Conservation (phyloP, 53 echinoderm and acorn worm genomes). For the Astropecten irregularis region DNA sequence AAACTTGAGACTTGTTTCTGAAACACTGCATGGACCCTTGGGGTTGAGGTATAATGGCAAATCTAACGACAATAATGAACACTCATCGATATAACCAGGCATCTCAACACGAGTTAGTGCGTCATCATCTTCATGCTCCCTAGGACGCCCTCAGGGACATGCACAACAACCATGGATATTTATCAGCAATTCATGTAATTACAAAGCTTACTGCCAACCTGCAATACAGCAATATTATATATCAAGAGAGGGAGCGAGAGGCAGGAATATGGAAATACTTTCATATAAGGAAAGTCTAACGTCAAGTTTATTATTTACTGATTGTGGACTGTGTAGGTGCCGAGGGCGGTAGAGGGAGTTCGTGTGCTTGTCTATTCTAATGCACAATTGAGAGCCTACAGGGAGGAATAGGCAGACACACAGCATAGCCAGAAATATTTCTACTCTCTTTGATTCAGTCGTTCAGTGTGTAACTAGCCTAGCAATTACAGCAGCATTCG, state of each 20-base stretch:
- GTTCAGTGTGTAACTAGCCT: conserved; percentile 44
- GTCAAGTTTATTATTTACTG: conserved; percentile 5
- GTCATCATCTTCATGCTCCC: conserved; percentile 34
- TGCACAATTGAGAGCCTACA: conserved; percentile 6
- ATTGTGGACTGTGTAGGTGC: not conserved
- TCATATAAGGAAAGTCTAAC: no score
- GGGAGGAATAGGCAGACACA: conserved; percentile 12
- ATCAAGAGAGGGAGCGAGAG: not conserved
- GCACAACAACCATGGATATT: not conserved
- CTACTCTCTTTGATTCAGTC: not conserved
- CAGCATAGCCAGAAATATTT: conserved; percentile 6
- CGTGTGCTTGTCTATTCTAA: conserved; percentile 43
- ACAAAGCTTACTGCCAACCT: conserved; percentile 20
- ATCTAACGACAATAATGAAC: not conserved
- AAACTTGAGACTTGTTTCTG: no score
- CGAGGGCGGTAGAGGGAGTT: conserved; percentile 12
- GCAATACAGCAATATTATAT: not conserved
- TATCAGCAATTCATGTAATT: conserved; percentile 49
- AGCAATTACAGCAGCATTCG: conserved; percentile 60
- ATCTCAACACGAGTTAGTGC: not conserved
- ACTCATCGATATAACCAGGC: not conserved
- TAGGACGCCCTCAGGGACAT: conserved; percentile 23
- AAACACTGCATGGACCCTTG: no score
- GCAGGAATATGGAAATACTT: not conserved
- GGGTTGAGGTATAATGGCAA: not conserved